Evolutionary conservation across 2,113 vertebrate genomes (phyloP), one percentile per base, ranked within the genome.

Genomic region (Pedetes capensis): DNA sequence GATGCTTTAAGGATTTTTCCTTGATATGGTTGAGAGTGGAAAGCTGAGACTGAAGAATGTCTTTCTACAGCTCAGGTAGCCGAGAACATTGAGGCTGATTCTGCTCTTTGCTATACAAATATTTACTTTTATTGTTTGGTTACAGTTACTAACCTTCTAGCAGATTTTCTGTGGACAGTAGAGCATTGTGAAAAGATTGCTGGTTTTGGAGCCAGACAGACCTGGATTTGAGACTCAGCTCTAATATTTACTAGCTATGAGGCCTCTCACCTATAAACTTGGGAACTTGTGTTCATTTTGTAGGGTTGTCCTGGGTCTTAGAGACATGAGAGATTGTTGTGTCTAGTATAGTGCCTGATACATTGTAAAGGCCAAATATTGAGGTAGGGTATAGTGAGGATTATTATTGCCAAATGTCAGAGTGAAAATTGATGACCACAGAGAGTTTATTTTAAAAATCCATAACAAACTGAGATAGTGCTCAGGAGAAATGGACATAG

Each of bases 71-170:
- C 39, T 95, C 44, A 87, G 78, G 63, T 90, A 72, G 91, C 76
- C 44, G 16, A 76, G 66, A 95, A 72, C 78, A 20, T 44, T 64
- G 17, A 39, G 37, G 37, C n/a, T 80, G 63, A 90, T 79, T 84
- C 71, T 84, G 12, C n/a, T 90, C 23, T 95, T 85, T 78, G n/a
- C 12, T 92, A n/a, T 51, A 44, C 37, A 85, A 57, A 87, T 95
- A 55, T 69, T 76, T 95, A 76, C 47, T 93, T 92, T 90, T 61
- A 83, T 96, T 91, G 53, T 95, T 96, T 95, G 93, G 44, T 81
- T 76, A 83, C 13, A 88, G 61, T 51, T 72, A 79, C 49, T 95
- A 72, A 82, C 37, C 87, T 96, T 88, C 85, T 61, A 71, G 84
- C 25, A 94, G 68, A 37, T 69, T 91, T 94, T 92, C 87, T 74